phyloP scores from a whole-genome alignment of 2,888 invertebrate genomes.

The Heliothis peltigera region DNA sequence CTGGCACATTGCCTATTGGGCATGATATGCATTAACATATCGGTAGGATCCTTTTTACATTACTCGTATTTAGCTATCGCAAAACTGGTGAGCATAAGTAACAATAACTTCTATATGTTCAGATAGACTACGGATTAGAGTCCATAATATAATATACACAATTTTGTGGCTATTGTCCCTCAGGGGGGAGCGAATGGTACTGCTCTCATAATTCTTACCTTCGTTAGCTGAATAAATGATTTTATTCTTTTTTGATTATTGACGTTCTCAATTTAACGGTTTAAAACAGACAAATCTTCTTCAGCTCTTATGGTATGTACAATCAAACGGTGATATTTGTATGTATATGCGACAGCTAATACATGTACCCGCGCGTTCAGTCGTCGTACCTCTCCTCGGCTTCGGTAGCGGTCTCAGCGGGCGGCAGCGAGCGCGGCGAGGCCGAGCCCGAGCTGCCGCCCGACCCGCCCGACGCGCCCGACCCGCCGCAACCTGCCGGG shows the following conservation, averaged over 20 bases:
- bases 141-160: too few species aligned
- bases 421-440: constrained; percentile 67
- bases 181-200: too few species aligned
- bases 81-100: neutral
- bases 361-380: constrained; percentile 49
- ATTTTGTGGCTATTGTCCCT: too few species aligned
- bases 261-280: too few species aligned
- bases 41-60: neutral
- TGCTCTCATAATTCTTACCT: too few species aligned
- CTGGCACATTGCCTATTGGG: constrained; percentile 7
- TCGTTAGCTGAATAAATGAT: too few species aligned
- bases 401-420: constrained; percentile 87
- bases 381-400: constrained; percentile 83
- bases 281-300: too few species aligned
- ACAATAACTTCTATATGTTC: too few species aligned
- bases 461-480: constrained; percentile 11
- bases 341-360: neutral
- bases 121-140: too few species aligned
- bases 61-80: constrained; percentile 8
- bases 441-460: constrained; percentile 29
- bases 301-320: too few species aligned
- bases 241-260: too few species aligned
- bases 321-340: too few species aligned
- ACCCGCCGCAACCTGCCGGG: constrained; percentile 32
- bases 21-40: constrained; percentile 45